Evolutionary conservation across 2,888 invertebrate genomes (phyloP), one percentile per base, ranked within the genome.

Genomic region (Cheilosia grossa): DNA sequence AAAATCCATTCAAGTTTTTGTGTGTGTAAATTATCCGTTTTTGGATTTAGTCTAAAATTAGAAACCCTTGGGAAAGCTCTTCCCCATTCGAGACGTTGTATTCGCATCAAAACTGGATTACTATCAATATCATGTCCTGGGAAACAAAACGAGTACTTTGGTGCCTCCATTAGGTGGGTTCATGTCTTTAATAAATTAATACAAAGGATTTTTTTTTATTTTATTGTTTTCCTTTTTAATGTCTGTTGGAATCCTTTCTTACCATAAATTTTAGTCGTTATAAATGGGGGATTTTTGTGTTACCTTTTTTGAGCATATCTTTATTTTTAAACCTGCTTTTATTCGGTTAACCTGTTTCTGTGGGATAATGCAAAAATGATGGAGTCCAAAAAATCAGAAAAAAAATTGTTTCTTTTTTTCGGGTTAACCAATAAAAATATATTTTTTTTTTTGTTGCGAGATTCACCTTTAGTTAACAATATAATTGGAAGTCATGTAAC

Each of bases 61-160:
- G 37, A 53, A 61, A 63, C 24, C 61, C 30, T 67, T 69, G 40
- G 53, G 63, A 64, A 54, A 37, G 58, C 47, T 6, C 33, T 15
- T 64, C 69, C 69, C 69, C 10, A 30, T 9, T 56, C 54, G 37
- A 7, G 67, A 61, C 59, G 51, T 9, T 47, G 58, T 44, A 66
- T 61, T 58, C 66, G 19, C 40, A 37, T 79, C 49, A 82, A 89
- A 87, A 86, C 88, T 89, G 88, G 88, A 89, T 88, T 87, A 87
- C 80, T 87, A 87, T 80, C 88, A 88, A 87, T 88, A 88, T 86
- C 87, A 87, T 82, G 87, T 78, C 72, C 74, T 81, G 82, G 88
- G 87, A 70, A 87, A 88, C 70, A 87, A 86, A 83, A 88, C 88
- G 69, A 88, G 82, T 78, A 86, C 88, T 13, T 53, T 74, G 80